Base-by-base conservation (phyloP, 2,888 invertebrate genomes). In the Xestia ashworthii region DNA sequence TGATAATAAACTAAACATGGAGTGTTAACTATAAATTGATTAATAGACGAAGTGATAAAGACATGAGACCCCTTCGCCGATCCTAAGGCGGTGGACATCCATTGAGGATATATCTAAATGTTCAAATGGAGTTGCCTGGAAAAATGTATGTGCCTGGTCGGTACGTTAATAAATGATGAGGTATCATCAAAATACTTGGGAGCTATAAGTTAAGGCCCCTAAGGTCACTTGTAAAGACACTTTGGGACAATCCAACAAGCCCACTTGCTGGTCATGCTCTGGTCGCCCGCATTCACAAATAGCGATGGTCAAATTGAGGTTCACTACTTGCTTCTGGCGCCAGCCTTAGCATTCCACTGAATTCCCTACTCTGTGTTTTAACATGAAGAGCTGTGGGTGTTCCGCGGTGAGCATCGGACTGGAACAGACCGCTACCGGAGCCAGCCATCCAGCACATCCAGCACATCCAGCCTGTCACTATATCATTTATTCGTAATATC, bases 381-480 rank as follows among this genome's bases (percentile, higher is more conserved):
- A 25, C 55, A 48, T 60, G 46, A 55, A 48, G 72, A 58, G 67
- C 71, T 22, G 71, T 82, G 46, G 71, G 75, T 71, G 82, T 85
- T 71, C 71, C 71, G 82, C 48, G 53, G 58, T 46, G 71, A 76
- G 83, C 74, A 80, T 53, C 73, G 72, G 69, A 80, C 69, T 81
- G 81, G 64, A 82, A 76, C 88, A 48, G 71, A 81, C 83, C 81
- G 78, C 87, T 84, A 79, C 84, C 80, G 79, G 78, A 66, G 22
- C 25, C 71, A 65, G 70, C 65, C 78, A 82, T 64, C 81, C 75
- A 68, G 64, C 74, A 76, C 44, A 41, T 32, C 3, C 32, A 32
- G 32, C 32, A 41, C 81, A 79, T 55, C 25, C 66, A 69, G 46
- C 58, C 76, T 82, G 82, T 80, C 85, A 80, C 76, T 85, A 58